A percentile compares a stretch with the other conserved stretches of the same genome.
These are phyloP conservation scores for Yponomeuta plumbellus DNA, from an alignment of 2,888 invertebrate genomes.

Conservation along the genomic window DNA sequence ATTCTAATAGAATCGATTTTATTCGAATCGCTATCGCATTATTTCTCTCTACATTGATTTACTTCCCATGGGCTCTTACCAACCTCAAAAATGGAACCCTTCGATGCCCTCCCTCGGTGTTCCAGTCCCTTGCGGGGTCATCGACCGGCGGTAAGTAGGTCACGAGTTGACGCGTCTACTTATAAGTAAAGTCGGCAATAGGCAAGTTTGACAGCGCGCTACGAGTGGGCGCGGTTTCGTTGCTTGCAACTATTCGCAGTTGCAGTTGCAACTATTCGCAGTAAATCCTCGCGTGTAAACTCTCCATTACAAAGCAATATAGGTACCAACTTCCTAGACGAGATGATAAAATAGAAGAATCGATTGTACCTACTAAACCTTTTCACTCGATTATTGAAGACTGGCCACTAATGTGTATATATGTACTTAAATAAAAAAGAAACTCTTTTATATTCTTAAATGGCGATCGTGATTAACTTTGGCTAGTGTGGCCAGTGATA, in stretches of 20 bases:
- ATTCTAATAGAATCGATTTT: neutral
- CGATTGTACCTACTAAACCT: neutral
- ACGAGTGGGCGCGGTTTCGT: slow-evolving; percentile 18
- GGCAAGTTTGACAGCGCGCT: slow-evolving; percentile 37
- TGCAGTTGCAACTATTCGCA: slow-evolving; percentile 1
- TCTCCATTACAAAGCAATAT: neutral
- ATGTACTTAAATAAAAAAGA: too few relatives aligned
- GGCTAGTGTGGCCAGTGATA: too few relatives aligned
- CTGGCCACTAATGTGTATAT: too few relatives aligned
- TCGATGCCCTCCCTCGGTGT: neutral
- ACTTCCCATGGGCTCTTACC: neutral
- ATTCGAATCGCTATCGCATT: neutral
- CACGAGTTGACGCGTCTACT: slow-evolving; percentile 42
- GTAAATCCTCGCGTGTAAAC: neutral
- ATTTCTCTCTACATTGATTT: neutral
- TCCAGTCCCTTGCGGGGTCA: slow-evolving; percentile 30
- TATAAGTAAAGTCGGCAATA: slow-evolving; percentile 32
- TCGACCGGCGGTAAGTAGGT: slow-evolving; percentile 45
- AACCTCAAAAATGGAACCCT: neutral
- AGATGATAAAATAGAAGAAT: neutral
- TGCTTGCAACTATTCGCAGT: neutral
- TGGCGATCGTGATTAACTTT: too few relatives aligned
- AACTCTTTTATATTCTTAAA: too few relatives aligned
- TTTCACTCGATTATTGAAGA: neutral
- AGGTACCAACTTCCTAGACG: slow-evolving; percentile 3